phyloP scores from a whole-genome alignment of 2,113 vertebrate species.

The Thamnophis sirtalis region DNA sequence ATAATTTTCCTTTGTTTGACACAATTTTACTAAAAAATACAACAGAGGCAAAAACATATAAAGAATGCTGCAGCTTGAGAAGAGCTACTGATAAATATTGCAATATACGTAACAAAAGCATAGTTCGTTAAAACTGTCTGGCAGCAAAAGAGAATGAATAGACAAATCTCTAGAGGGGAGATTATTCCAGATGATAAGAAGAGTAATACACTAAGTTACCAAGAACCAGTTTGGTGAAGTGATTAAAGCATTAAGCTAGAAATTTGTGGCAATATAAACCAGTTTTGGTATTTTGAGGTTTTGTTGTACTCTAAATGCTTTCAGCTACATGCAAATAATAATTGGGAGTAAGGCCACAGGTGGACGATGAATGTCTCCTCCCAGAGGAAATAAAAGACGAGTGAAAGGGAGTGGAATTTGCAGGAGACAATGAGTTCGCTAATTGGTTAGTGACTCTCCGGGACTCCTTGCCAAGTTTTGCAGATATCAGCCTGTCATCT shows the following conservation, averaged over 20 bases:
- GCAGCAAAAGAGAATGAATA: not conserved
- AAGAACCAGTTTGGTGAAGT: not conserved
- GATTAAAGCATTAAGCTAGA: not conserved
- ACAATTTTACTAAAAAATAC: not conserved
- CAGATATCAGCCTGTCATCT: no score
- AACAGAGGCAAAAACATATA: not conserved
- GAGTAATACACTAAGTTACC: not conserved
- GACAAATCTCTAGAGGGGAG: not conserved
- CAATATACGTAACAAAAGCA: not conserved
- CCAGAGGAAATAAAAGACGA: no score
- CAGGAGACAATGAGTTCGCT: no score
- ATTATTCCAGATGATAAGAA: not conserved
- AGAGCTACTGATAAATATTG: not conserved
- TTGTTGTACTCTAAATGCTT: not conserved
- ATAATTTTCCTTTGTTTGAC: not conserved
- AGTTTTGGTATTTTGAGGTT: not conserved
- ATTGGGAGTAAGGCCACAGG: no score
- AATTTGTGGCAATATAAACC: not conserved
- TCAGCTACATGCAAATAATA: not conserved
- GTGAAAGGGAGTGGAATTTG: no score
- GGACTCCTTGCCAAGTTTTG: no score
- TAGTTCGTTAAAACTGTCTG: not conserved
- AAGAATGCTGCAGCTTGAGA: not conserved
- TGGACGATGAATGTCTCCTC: no score
- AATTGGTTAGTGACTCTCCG: no score